Base-by-base conservation (phyloP, 1,140 invertebrate species). In the Brachionus manjavacas region DNA sequence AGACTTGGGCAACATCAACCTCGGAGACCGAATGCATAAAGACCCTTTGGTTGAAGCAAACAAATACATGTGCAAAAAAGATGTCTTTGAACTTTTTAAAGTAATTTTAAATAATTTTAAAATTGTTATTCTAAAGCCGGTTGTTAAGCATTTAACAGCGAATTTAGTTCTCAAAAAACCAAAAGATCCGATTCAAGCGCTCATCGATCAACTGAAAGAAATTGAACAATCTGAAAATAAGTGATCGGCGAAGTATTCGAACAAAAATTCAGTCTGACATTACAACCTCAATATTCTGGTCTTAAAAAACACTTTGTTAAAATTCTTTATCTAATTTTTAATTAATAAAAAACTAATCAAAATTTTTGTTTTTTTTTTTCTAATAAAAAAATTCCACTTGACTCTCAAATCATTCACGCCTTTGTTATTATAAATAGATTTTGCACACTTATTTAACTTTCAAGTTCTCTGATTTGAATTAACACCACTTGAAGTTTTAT, bases 151-250 rank as follows among this genome's bases (percentile, higher is more conserved):
- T 64, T 46, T 81, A 39, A 81, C 79, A 41, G 79, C 41, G 11
- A 81, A 81, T 81, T 46, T 81, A 16, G 79, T 81, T 31, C 25
- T 81, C 7, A 25, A 35, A 68, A 81, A 81, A 35, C 79, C 79
- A 23, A 81, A 81, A 25, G 79, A 81, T 60, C 79, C 79, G 14
- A 68, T 81, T 8, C n/a, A 25, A 60, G 8, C 31, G 4, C n/a
- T 81, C 9, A 81, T 81, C 55, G 49, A 81, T 20, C 79, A 81
- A 68, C 35, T 81, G n/a, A 81, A 68, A 81, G 16, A 81, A 60
- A 81, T 81, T 60, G 35, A 60, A 11, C 31, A 81, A 46, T 35
- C 35, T 46, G 39, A 49, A 76, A 11, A 9, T 16, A 46, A 76
- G 23, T 46, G 43, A 72, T 72, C 23, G 31, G 25, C 31, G 25